A percentile compares a stretch with the other conserved stretches of the same genome.
These are phyloP conservation scores for Pelagia noctiluca DNA, from an alignment of 30 jellyfish, hydroid and myxozoan species.

Conservation along the genomic window DNA sequence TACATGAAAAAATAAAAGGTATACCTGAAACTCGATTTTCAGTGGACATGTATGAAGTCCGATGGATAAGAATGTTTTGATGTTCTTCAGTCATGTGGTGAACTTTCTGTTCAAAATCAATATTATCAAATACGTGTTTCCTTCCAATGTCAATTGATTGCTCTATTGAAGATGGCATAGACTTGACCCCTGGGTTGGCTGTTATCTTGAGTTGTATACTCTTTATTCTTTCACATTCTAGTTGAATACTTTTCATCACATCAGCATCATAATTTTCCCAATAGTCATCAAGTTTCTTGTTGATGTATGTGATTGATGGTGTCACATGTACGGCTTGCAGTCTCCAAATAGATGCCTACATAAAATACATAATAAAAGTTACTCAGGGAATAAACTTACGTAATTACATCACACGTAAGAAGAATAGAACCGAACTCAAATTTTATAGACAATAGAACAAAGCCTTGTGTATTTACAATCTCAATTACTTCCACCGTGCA, in stretches of 20 bases:
- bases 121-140: neutral
- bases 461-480: no score
- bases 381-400: neutral
- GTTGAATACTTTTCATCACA: neutral
- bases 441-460: no score
- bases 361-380: neutral
- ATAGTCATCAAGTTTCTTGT: neutral
- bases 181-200: neutral
- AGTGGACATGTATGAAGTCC: neutral
- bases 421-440: no score
- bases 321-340: slow-evolving; percentile 2
- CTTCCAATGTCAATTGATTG: neutral
- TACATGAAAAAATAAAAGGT: neutral
- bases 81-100: no score
- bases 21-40: neutral
- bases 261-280: neutral
- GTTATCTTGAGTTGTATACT: neutral
- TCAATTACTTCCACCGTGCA: no score
- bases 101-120: neutral
- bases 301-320: neutral
- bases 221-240: neutral
- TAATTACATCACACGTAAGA: no score
- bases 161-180: neutral
- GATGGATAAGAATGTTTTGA: neutral
- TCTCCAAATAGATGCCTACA: neutral